phyloP scores from a whole-genome alignment of 2,888 invertebrate species.

The Eumacrocentrus americanus region DNA sequence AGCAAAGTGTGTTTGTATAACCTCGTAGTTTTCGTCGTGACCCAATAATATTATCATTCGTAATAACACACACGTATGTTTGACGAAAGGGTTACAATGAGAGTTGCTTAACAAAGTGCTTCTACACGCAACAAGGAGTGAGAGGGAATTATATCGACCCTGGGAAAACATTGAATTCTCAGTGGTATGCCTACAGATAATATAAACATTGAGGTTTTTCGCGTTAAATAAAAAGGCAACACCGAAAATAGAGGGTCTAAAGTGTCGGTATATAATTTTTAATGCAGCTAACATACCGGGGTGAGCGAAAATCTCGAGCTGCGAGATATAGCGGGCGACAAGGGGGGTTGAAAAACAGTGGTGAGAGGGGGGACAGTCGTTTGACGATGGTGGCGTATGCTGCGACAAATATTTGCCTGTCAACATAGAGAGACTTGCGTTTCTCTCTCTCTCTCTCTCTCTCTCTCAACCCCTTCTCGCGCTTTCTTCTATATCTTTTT shows the following conservation, averaged over 20 bases:
- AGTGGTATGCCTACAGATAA: too few relatives aligned
- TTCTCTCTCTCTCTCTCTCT: too few relatives aligned
- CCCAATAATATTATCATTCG: conserved; percentile 40
- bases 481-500: too few relatives aligned
- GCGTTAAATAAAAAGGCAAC: conserved; percentile 13
- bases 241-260: conserved; percentile 22
- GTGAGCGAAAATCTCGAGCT: background rate
- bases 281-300: background rate
- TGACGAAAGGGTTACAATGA: conserved; percentile 34
- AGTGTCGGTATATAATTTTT: conserved; percentile 9
- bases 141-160: too few relatives aligned
- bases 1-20: conserved; percentile 27
- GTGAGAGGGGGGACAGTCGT: background rate
- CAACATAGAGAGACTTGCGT: too few relatives aligned
- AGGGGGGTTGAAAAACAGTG: background rate
- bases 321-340: background rate
- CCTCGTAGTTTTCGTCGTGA: conserved; percentile 26
- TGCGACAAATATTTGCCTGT: too few relatives aligned
- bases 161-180: too few relatives aligned
- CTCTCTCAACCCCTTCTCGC: too few relatives aligned
- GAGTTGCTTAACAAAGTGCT: conserved; percentile 30
- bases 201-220: too few relatives aligned
- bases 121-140: too few relatives aligned
- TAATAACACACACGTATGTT: conserved; percentile 37
- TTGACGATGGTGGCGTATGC: conserved; percentile 52